Evolutionary conservation across 2,113 vertebrate genomes (phyloP).

Genomic region (Merops nubicus): DNA sequence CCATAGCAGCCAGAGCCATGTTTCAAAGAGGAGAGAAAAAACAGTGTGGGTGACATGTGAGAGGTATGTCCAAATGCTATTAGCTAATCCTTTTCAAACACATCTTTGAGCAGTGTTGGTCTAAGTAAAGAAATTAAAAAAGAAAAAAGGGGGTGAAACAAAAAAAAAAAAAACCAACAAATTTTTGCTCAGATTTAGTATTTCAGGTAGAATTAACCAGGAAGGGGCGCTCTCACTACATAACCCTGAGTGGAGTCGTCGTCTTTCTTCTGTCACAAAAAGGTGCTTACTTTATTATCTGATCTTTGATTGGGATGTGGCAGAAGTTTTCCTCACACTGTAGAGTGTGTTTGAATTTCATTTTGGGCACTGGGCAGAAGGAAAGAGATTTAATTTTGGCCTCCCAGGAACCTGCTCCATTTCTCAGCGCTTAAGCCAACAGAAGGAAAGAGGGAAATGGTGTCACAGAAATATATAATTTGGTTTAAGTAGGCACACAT

Average conservation of each 20-base stretch:
- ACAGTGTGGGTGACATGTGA: background rate
- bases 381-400: background rate
- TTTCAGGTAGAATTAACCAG: background rate
- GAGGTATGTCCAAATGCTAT: slow-evolving; percentile 2
- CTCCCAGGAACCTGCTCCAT: background rate
- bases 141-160: no score
- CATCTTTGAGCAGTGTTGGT: background rate
- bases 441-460: background rate
- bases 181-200: background rate
- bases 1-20: background rate
- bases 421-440: background rate
- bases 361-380: background rate
- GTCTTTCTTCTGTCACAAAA: background rate
- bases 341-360: background rate
- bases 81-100: background rate
- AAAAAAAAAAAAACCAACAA: no score
- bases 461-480: background rate
- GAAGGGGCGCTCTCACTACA: slow-evolving; percentile 31
- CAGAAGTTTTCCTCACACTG: background rate
- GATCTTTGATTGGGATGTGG: background rate
- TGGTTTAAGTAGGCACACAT: background rate
- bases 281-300: background rate
- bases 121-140: background rate
- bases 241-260: background rate
- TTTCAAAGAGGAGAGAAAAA: slow-evolving; percentile 4